Conservation (phyloP, 2,797 vertebrate species). For the Denticeps clupeoides region DNA sequence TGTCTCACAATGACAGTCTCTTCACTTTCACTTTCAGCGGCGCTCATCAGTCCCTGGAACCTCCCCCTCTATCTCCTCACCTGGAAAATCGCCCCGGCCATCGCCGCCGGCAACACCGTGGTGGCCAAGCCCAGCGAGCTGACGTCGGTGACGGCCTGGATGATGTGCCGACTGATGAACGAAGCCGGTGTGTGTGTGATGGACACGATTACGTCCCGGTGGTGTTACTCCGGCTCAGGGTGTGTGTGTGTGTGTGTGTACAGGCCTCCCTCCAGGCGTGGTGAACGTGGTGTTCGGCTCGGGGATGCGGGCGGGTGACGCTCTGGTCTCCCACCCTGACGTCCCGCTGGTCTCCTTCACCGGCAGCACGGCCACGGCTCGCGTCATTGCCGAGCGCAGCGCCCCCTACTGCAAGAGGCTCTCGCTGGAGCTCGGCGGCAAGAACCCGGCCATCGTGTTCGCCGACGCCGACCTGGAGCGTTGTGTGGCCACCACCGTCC, state of each 20-base stretch:
- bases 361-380: slow-evolving; percentile 82
- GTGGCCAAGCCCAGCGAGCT: slow-evolving; percentile 96
- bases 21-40: slow-evolving; percentile 58
- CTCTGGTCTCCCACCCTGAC: slow-evolving; percentile 78
- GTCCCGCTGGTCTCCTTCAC: slow-evolving; percentile 89
- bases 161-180: slow-evolving; percentile 84
- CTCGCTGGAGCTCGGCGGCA: slow-evolving; percentile 87
- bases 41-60: slow-evolving; percentile 95
- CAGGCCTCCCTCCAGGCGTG: slow-evolving; percentile 83
- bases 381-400: slow-evolving; percentile 67
- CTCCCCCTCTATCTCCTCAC: slow-evolving; percentile 88
- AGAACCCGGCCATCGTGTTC: slow-evolving; percentile 88
- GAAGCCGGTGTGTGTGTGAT: slow-evolving; percentile 68
- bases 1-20: too few species aligned
- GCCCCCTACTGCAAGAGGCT: slow-evolving; percentile 85
- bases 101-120: slow-evolving; percentile 84
- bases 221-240: background rate
- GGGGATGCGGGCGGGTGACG: slow-evolving; percentile 69
- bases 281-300: slow-evolving; percentile 84
- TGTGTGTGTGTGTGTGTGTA: background rate
- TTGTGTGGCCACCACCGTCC: slow-evolving; percentile 73
- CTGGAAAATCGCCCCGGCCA: slow-evolving; percentile 94
- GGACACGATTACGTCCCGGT: too few species aligned
- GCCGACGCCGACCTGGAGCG: slow-evolving; percentile 79
- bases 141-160: slow-evolving; percentile 94